Base-by-base conservation (phyloP, 2,888 invertebrate species). In the Nezara viridula region DNA sequence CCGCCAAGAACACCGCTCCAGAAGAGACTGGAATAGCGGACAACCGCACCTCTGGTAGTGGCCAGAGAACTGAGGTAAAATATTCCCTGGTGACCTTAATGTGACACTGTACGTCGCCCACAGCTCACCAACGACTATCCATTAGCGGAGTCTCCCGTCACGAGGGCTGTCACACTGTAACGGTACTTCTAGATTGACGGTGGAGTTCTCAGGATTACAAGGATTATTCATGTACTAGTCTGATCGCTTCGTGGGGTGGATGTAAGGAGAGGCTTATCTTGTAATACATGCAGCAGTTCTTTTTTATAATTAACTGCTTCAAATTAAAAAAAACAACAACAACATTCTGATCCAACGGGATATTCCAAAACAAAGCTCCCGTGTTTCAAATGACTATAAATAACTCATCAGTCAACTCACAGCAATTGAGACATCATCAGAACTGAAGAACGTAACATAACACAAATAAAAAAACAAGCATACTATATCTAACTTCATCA, bases 41-140 rank as follows among this genome's bases (percentile, higher is more conserved):
- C 10, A 44, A 40, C 44, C 81, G 44, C 94, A 92, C 94, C 94
- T 90, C 93, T 93, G 27, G 16, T 88, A 94, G 92, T 91, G 94
- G 92, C 85, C 94, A 93, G 92, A 94, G 94, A 86, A 94, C 93
- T 93, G 94, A 94, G 19, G 5, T 47, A 81, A 81, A 24, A 81
- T 44, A 81, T 81, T 81, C 81, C 5, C n/a, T 10, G 44, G 16
- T 49, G 47, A 44, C 81, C 21, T 85, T 52, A 85, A 60, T 60
- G 85, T 32, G 85, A 52, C 85, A 24, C 4, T 16, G 32, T 32
- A 40, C 27, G 9, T 81, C 85, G 60, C 52, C 44, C 47, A 50
- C 89, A 85, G 85, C 32, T 37, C 47, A 85, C 5, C 44, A 85
- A 40, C 55, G 55, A 81, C 44, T n/a, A 81, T 40, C 49, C 93